Conservation (phyloP, 2,113 vertebrate species). For the Apaloderma vittatum region DNA sequence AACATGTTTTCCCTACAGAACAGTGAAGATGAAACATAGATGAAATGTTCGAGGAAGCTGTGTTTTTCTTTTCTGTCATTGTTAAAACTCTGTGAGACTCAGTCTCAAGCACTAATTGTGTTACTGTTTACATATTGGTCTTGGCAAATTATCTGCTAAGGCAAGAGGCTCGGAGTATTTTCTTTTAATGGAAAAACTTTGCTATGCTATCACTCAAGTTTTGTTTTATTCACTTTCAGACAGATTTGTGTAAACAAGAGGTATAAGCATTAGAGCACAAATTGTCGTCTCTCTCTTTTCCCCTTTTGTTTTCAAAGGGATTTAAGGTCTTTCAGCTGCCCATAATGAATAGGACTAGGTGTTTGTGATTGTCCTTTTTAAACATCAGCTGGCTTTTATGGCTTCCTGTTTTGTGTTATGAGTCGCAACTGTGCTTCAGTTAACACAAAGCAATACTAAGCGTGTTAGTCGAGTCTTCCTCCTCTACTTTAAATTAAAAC, state of each 20-base stretch:
- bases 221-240: constrained; percentile 50
- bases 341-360: not conserved
- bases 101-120: constrained; percentile 5
- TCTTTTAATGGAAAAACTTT: constrained; percentile 40
- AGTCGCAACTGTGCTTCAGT: not conserved
- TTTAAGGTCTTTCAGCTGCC: not conserved
- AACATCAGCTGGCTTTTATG: not conserved
- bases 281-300: not conserved
- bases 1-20: constrained; percentile 11
- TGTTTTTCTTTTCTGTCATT: not conserved
- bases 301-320: not conserved
- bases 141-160: constrained; percentile 28
- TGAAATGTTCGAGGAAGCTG: not conserved
- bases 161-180: not conserved
- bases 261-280: not conserved
- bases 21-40: not conserved
- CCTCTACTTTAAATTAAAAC: constrained; percentile 15
- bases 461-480: not conserved
- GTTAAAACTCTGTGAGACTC: not conserved
- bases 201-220: not conserved
- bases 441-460: not conserved
- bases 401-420: not conserved
- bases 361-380: not conserved
- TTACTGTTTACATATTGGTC: constrained; percentile 9
- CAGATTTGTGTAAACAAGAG: constrained; percentile 23